phyloP scores from a whole-genome alignment of 2,797 vertebrate species.

The Vireo griseus region DNA sequence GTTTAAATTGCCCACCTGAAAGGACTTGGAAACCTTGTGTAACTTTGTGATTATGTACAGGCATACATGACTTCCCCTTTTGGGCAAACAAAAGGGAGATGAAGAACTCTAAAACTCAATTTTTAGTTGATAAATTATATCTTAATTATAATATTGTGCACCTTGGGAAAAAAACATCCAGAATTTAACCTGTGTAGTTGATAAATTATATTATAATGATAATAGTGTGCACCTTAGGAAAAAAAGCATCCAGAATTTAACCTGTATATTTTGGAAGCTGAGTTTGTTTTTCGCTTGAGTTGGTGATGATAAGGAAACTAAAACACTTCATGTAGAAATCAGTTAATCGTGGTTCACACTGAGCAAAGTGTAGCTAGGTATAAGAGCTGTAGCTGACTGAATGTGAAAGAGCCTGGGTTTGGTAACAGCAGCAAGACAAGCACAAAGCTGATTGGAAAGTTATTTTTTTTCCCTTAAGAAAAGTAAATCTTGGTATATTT shows the following conservation, averaged over 20 bases:
- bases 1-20: not conserved
- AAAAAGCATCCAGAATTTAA: not conserved
- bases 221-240: not conserved
- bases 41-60: not conserved
- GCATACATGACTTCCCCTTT: accelerated
- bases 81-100: not conserved
- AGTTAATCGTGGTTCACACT: not conserved
- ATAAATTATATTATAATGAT: not conserved
- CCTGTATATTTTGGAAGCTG: not conserved
- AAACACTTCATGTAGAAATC: not conserved
- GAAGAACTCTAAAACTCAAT: not conserved
- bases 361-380: not conserved
- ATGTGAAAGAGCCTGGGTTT: not conserved
- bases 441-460: not conserved
- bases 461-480: not conserved
- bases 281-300: not conserved
- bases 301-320: not conserved
- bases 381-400: not conserved
- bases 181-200: not conserved
- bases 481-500: not conserved
- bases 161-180: not conserved
- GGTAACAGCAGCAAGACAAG: not conserved
- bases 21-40: not conserved
- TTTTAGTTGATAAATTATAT: not conserved
- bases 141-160: not conserved